Conservation (phyloP, 2,797 vertebrate species). For the Petrocephalus sullivani region DNA sequence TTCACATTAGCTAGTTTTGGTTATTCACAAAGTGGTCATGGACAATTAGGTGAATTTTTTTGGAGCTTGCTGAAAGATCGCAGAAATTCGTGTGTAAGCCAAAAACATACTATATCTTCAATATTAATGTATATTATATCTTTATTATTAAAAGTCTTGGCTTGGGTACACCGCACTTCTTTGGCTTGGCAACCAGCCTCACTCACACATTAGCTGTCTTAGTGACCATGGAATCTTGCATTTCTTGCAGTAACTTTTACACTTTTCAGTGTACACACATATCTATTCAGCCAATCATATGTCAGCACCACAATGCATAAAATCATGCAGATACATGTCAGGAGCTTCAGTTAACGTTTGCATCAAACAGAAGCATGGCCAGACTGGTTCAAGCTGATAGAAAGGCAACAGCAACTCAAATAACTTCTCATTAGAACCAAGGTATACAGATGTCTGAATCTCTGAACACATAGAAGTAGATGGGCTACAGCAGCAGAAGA, state of each 20-base stretch:
- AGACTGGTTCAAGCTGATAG: not conserved
- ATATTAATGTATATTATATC: not conserved
- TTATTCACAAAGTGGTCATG: too few species aligned
- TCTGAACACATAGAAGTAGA: too few species aligned
- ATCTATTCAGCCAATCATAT: too few species aligned
- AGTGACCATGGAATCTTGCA: too few species aligned
- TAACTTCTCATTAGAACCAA: not conserved
- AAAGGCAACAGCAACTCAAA: not conserved
- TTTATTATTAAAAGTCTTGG: not conserved
- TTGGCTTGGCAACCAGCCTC: not conserved
- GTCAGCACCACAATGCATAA: too few species aligned
- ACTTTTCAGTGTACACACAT: not conserved
- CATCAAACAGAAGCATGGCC: not conserved
- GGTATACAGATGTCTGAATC: not conserved
- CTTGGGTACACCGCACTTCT: not conserved
- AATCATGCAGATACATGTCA: too few species aligned
- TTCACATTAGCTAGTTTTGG: too few species aligned
- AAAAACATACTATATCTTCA: not conserved
- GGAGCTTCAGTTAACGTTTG: not conserved
- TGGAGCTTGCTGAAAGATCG: too few species aligned
- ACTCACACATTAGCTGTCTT: not conserved
- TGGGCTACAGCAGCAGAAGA: too few species aligned
- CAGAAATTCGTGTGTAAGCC: not conserved
- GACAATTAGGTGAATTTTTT: too few species aligned
- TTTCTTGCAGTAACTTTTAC: not conserved